Percentiles rank a stretch among this genome's conserved stretches.
phyloP scores from a whole-genome alignment of 2,797 vertebrate species.

The Iguana delicatissima region DNA sequence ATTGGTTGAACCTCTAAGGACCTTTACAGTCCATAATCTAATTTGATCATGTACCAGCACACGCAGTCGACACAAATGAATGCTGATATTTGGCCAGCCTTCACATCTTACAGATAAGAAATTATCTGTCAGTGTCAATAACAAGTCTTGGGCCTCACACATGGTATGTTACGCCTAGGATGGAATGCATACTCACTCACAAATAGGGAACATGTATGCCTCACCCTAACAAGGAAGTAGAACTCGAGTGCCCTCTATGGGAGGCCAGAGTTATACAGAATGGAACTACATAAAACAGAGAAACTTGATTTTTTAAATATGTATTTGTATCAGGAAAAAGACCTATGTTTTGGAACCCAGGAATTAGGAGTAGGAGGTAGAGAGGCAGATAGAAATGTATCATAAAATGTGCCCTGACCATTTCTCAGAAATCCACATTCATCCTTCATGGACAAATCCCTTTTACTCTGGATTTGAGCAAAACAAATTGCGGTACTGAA shows the following conservation, averaged over 20 bases:
- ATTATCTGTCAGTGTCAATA: constrained; percentile 56
- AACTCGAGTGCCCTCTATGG: constrained; percentile 42
- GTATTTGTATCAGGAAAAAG: neutral
- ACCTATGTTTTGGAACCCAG: neutral
- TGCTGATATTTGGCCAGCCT: constrained; percentile 61
- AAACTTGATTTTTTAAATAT: neutral
- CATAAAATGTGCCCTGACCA: neutral
- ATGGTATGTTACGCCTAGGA: neutral
- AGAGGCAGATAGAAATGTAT: neutral
- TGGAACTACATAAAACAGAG: neutral
- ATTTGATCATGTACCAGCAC: constrained; percentile 32
- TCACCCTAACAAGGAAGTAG: constrained; percentile 38
- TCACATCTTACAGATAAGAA: constrained; percentile 66
- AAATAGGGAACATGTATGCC: neutral
- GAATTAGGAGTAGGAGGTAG: neutral
- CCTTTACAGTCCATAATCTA: constrained; percentile 18
- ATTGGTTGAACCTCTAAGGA: constrained; percentile 50
- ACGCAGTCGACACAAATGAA: constrained; percentile 46
- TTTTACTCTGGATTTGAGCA: neutral
- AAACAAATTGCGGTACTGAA: neutral
- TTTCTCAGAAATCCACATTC: neutral
- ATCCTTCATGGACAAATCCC: neutral
- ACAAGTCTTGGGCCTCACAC: constrained; percentile 48
- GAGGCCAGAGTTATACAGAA: neutral
- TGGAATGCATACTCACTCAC: neutral